Conservation (phyloP, 1,140 invertebrate species). For the Drosophila murphyi region DNA sequence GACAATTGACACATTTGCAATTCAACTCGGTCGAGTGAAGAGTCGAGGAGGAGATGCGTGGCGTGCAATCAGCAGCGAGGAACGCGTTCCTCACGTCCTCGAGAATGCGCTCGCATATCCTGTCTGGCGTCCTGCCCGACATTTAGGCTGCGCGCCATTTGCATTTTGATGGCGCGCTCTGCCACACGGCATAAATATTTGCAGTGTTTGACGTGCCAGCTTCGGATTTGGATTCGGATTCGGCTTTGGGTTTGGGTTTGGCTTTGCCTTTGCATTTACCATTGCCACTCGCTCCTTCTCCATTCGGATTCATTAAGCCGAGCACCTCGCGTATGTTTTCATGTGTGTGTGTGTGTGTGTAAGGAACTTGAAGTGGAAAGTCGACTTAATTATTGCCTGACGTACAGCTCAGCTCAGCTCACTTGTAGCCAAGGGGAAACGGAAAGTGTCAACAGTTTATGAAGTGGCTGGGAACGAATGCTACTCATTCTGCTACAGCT, state of each 20-base stretch:
- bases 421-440: constrained; percentile 41
- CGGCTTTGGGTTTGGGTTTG: constrained; percentile 56
- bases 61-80: not conserved
- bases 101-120: constrained; percentile 4
- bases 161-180: constrained; percentile 46
- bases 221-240: constrained; percentile 35
- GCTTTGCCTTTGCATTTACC: constrained; percentile 38
- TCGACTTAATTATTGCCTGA: constrained; percentile 71
- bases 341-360: constrained; percentile 17
- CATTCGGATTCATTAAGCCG: constrained; percentile 77
- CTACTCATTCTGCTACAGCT: not conserved
- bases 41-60: not conserved
- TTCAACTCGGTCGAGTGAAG: constrained; percentile 71
- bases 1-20: constrained; percentile 83
- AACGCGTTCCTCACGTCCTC: constrained; percentile 24
- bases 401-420: constrained; percentile 25
- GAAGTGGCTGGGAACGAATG: constrained; percentile 45
- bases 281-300: constrained; percentile 23
- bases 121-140: constrained; percentile 12
- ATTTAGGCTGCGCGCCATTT: constrained; percentile 49
- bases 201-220: constrained; percentile 76
- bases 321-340: constrained; percentile 38
- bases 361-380: constrained; percentile 9
- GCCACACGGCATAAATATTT: constrained; percentile 72
- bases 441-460: constrained; percentile 77